Conservation (phyloP, 2,888 invertebrate genomes). For the Macroteleia sp. region DNA sequence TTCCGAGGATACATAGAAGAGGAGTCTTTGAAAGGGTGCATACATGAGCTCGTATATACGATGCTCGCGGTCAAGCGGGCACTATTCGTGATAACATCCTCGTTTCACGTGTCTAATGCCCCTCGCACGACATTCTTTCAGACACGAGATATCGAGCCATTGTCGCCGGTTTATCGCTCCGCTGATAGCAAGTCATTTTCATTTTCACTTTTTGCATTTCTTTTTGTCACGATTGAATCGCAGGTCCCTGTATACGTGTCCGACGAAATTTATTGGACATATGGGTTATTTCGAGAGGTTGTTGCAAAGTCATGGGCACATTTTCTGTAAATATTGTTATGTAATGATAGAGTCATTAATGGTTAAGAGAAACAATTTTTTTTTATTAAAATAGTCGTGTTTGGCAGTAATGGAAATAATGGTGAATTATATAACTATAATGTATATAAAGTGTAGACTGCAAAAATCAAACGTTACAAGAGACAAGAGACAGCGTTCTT, state of each 20-base stretch:
- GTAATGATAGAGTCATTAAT: too few relatives aligned
- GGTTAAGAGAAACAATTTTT: too few relatives aligned
- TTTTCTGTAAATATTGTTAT: too few relatives aligned
- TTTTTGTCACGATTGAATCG: slow-evolving; percentile 5
- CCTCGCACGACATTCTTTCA: slow-evolving; percentile 47
- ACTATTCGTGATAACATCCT: slow-evolving; percentile 62
- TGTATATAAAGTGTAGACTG: too few relatives aligned
- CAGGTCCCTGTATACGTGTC: neutral
- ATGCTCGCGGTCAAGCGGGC: slow-evolving; percentile 44
- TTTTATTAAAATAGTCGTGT: too few relatives aligned
- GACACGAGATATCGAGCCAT: slow-evolving; percentile 39
- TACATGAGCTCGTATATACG: slow-evolving; percentile 34
- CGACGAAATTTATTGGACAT: too few relatives aligned
- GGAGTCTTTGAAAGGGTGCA: slow-evolving; percentile 50
- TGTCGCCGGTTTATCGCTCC: slow-evolving; percentile 49
- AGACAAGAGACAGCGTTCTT: too few relatives aligned
- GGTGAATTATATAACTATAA: too few relatives aligned
- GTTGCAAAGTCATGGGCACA: too few relatives aligned
- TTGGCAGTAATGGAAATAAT: too few relatives aligned
- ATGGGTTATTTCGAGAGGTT: too few relatives aligned
- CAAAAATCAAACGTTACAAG: too few relatives aligned
- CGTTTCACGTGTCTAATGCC: slow-evolving; percentile 60
- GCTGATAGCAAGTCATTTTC: slow-evolving; percentile 48
- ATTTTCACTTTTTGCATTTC: slow-evolving; percentile 3
- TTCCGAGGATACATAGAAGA: slow-evolving; percentile 56